phyloP scores from a whole-genome alignment of 2,113 vertebrate genomes.

The Microcebus tavaratra region DNA sequence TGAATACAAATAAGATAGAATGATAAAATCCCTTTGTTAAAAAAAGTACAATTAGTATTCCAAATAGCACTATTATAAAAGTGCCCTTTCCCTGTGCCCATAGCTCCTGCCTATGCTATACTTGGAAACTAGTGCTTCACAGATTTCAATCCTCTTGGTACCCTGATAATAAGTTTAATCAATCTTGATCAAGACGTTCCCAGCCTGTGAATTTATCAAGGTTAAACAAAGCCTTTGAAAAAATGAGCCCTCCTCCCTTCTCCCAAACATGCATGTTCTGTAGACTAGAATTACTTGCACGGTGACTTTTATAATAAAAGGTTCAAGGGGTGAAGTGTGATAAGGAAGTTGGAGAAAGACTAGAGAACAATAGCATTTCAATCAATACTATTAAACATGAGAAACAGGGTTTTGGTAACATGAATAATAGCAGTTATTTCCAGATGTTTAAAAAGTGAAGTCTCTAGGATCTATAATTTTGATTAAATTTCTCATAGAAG shows the following conservation, averaged over 20 bases:
- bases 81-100: not conserved
- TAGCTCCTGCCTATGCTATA: not conserved
- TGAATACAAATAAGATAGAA: slow-evolving; percentile 16
- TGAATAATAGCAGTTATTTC: slow-evolving; percentile 35
- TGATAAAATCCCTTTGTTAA: not conserved
- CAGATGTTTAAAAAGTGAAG: slow-evolving; percentile 44
- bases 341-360: not conserved
- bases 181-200: not conserved
- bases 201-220: not conserved
- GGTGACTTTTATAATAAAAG: not conserved
- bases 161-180: not conserved
- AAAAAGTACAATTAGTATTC: slow-evolving; percentile 29
- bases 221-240: slow-evolving; percentile 42
- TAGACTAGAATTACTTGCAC: not conserved
- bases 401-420: not conserved
- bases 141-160: not conserved
- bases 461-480: not conserved
- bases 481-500: not conserved
- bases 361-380: slow-evolving; percentile 15
- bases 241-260: not conserved
- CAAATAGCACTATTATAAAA: not conserved
- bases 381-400: not conserved
- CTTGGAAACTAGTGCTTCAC: not conserved
- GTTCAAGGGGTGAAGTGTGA: not conserved
- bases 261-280: not conserved